Evolutionary conservation across 2,888 invertebrate species (phyloP), one percentile per base, ranked within the genome.

Genomic region (Caenorhabditis afra): DNA sequence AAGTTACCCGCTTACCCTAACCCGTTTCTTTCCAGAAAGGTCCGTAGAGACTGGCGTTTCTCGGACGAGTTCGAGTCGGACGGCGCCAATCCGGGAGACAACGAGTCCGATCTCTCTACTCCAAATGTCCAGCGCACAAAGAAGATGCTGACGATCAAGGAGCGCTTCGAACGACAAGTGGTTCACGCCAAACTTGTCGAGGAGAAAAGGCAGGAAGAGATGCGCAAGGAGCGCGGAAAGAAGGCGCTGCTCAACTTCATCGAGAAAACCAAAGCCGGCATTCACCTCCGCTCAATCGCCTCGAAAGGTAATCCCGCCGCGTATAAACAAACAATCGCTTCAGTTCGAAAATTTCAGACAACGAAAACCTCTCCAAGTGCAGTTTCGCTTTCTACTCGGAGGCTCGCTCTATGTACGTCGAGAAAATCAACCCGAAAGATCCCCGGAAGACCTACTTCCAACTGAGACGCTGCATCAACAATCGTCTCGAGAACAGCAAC

Each of bases 21-120:
- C 11, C 49, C 37, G 18, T 20, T 57, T 41, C 7, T 29, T 61
- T 68, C 14, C 50, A 53, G 45, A 14, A 0, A 35, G 7, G 12
- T 55, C n/a, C 65, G 65, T 18, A 20, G 12, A 14, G 16, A 59
- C 14, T 41, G 52, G 59, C 68, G 35, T 3, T 45, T 29, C 29
- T 1, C 2, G 3, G 52, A 61, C 7, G 53, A 68, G 29, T 41
- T 59, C 12, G 68, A 53, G 37, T 68, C 61, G 3, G 53, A 22
- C 16, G 52, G 44, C 1, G 41, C 20, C 5, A 41, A 52, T 8
- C 52, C 52, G 8, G 59, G 58, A 11, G 68, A 61, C 45, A 59
- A 10, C 16, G 68, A 68, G 35, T 41, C 29, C 35, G 35, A 44
- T 22, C n/a, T 5, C n/a, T n/a, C 10, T 2, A 12, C 49, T 22